A percentile compares a stretch with the other conserved stretches of the same genome.
These are phyloP conservation scores for Drosophila paulistorum DNA, from an alignment of 1,140 invertebrate species.

Conservation along the genomic window DNA sequence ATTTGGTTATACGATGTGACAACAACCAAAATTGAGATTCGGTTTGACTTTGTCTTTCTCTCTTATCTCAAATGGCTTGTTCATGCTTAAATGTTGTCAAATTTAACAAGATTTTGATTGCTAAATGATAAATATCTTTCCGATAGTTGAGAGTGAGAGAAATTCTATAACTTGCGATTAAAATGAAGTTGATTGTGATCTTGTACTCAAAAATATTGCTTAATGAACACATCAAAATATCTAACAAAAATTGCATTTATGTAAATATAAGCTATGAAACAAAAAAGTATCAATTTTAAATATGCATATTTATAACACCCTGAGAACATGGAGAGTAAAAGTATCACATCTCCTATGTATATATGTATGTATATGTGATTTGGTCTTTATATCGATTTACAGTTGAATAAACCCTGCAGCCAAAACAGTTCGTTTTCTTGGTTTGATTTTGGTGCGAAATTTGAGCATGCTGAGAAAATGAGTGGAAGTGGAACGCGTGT, in stretches of 20 bases:
- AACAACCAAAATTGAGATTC: constrained; percentile 48
- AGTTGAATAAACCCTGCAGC: constrained; percentile 55
- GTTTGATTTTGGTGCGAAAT: constrained; percentile 41
- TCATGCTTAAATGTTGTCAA: constrained; percentile 78
- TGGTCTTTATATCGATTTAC: constrained; percentile 35
- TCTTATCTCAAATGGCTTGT: constrained; percentile 62
- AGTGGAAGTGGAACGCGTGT: constrained; percentile 29
- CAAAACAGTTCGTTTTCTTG: constrained; percentile 30
- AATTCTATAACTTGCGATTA: neutral
- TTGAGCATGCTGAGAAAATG: constrained; percentile 72
- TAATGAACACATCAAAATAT: constrained; percentile 78
- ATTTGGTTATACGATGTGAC: constrained; percentile 69
- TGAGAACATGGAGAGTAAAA: constrained; percentile 32
- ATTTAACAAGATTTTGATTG: constrained; percentile 73
- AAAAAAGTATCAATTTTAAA: constrained; percentile 27
- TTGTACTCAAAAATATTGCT: constrained; percentile 49
- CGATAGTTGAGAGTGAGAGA: neutral
- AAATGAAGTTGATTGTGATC: neutral
- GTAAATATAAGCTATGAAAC: constrained; percentile 26
- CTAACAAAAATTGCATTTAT: constrained; percentile 71
- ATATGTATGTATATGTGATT: constrained; percentile 14
- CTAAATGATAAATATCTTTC: constrained; percentile 52
- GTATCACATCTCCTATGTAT: constrained; percentile 60
- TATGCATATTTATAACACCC: constrained; percentile 30
- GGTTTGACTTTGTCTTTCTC: constrained; percentile 27